Percentiles rank a stretch among this genome's conserved stretches.
Evolutionary conservation across 1,140 invertebrate species (phyloP).

Genomic region (Tetragnatha versicolor): DNA sequence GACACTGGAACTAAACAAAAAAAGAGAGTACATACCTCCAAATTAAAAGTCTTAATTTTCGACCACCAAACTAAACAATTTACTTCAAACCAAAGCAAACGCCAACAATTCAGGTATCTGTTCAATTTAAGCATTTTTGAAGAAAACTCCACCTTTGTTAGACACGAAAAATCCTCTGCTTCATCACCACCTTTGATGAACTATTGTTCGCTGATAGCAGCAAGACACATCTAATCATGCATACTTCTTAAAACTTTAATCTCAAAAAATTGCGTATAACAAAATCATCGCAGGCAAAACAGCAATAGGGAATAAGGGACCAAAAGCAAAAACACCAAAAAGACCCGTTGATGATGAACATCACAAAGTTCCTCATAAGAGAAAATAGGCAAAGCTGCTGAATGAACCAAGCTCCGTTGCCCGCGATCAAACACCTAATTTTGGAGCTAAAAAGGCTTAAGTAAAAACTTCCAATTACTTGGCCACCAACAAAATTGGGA

Average conservation of each 20-base stretch:
- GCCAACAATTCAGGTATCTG: too few species aligned
- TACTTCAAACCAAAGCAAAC: too few species aligned
- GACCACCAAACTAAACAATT: too few species aligned
- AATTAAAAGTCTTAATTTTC: too few species aligned
- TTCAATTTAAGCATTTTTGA: too few species aligned
- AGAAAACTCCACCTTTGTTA: neutral
- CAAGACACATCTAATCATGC: slow-evolving; percentile 19
- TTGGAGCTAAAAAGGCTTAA: slow-evolving; percentile 39
- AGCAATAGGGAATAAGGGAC: too few species aligned
- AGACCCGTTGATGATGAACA: too few species aligned
- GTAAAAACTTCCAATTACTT: slow-evolving; percentile 36
- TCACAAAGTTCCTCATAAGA: neutral
- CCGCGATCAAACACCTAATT: slow-evolving; percentile 42
- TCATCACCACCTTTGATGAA: slow-evolving; percentile 16
- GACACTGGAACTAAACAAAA: too few species aligned
- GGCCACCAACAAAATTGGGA: slow-evolving; percentile 12
- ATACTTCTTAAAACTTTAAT: slow-evolving; percentile 12
- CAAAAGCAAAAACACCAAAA: too few species aligned
- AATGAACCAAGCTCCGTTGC: slow-evolving; percentile 16
- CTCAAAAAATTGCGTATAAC: too few species aligned
- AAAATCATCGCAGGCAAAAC: too few species aligned
- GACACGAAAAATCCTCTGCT: neutral
- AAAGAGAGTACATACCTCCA: too few species aligned
- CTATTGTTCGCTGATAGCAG: slow-evolving; percentile 5
- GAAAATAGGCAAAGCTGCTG: neutral